A percentile compares a stretch with the other conserved stretches of the same genome.
These are phyloP conservation scores for Paedocypris sp. DNA, from an alignment of 2,113 vertebrate genomes.

Conservation along the genomic window DNA sequence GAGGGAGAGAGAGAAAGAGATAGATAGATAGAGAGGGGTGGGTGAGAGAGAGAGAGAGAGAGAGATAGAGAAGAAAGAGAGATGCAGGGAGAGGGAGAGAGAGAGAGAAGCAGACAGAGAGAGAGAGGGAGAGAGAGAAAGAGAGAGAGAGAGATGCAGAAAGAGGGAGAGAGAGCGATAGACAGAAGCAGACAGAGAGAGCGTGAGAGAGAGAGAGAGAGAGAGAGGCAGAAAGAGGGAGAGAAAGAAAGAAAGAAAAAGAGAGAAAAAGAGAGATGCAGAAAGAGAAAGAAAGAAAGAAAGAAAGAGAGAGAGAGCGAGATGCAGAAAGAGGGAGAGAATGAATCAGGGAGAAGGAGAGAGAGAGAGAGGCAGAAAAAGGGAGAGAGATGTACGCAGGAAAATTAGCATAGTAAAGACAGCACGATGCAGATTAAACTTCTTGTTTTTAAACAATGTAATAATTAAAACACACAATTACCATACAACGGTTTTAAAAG, in stretches of 20 bases:
- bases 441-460: too few relatives aligned
- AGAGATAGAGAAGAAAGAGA: conserved; percentile 36
- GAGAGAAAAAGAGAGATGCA: conserved; percentile 39
- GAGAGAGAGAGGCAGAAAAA: conserved; percentile 50
- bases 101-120: conserved; percentile 31
- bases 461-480: too few relatives aligned
- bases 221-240: conserved; percentile 28
- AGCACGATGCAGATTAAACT: conserved; percentile 3
- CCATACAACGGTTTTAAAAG: too few relatives aligned
- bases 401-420: not conserved
- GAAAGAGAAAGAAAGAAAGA: conserved; percentile 36
- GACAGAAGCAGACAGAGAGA: conserved; percentile 61
- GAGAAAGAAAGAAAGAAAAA: conserved; percentile 53
- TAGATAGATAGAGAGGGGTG: too few relatives aligned
- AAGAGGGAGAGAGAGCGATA: conserved; percentile 30
- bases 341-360: conserved; percentile 41
- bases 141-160: conserved; percentile 44
- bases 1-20: conserved; percentile 30
- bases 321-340: conserved; percentile 31
- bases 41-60: conserved; percentile 41
- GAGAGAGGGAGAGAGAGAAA: conserved; percentile 50
- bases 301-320: conserved; percentile 52
- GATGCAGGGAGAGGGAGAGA: conserved; percentile 54
- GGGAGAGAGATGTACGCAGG: conserved; percentile 35
- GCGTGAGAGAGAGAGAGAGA: conserved; percentile 47